Percentiles rank a stretch among this genome's conserved stretches.
These are phyloP conservation scores for Hippocampus guttulatus DNA, from an alignment of 2,113 vertebrate genomes.

Conservation along the genomic window DNA sequence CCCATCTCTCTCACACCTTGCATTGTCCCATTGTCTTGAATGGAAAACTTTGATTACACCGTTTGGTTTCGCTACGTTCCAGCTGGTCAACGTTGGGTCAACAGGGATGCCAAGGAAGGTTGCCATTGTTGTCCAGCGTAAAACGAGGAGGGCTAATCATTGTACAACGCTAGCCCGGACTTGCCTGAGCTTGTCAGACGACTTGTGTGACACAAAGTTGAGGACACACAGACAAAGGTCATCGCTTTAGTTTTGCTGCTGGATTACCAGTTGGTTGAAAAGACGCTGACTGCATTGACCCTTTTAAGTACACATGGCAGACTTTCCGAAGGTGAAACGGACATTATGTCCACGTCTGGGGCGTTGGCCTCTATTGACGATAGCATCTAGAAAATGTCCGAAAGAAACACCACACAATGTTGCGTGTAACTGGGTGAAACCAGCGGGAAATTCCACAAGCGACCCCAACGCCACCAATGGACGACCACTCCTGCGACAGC, in stretches of 20 bases:
- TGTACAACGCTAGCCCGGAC: slow-evolving; percentile 62
- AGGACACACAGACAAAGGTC: not conserved
- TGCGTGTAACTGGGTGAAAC: not conserved
- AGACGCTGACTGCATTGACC: not conserved
- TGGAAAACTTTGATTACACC: slow-evolving; percentile 12
- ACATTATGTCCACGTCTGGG: too few species aligned
- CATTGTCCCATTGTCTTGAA: slow-evolving; percentile 38
- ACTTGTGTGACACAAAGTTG: not conserved
- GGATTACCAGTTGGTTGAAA: not conserved
- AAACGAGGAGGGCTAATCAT: slow-evolving; percentile 68
- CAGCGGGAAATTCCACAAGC: slow-evolving; percentile 41
- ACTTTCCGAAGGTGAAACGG: not conserved
- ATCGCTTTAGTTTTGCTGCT: not conserved
- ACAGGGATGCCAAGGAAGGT: slow-evolving; percentile 33
- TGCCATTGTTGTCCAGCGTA: slow-evolving; percentile 65
- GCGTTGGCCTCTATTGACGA: too few species aligned
- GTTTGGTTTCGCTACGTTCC: slow-evolving; percentile 19
- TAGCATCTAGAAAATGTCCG: too few species aligned
- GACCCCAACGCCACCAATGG: slow-evolving; percentile 10
- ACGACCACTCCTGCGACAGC: slow-evolving; percentile 26
- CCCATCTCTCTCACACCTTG: not conserved
- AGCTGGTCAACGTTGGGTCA: slow-evolving; percentile 46
- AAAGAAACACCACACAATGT: too few species aligned
- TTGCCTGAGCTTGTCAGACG: slow-evolving; percentile 41
- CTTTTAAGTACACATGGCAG: not conserved